phyloP scores from a whole-genome alignment of 2,113 vertebrate species.

The Acrocephalus kingi region DNA sequence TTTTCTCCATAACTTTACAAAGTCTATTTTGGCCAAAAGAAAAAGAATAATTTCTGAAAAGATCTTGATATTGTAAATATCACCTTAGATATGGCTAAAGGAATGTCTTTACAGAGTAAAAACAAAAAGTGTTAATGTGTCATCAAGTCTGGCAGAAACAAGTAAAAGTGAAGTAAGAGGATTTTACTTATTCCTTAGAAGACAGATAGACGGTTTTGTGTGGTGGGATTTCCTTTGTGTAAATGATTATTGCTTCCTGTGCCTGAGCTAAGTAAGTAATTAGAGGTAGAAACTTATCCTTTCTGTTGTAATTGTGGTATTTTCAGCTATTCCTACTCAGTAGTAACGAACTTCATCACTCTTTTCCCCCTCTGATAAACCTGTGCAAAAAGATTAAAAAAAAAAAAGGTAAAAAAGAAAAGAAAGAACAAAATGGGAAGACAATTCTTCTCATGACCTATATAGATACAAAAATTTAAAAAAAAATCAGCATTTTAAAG shows the following conservation, averaged over 20 bases:
- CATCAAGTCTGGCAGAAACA: background rate
- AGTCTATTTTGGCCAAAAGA: background rate
- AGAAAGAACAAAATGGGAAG: background rate
- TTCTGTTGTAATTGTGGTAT: accelerated
- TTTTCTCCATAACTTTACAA: background rate
- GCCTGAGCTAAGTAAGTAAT: background rate
- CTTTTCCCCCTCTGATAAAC: background rate
- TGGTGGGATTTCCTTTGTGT: background rate
- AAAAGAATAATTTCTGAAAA: background rate
- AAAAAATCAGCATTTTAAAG: background rate
- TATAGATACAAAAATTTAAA: background rate
- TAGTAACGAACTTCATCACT: background rate
- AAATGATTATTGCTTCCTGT: background rate
- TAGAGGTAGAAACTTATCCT: background rate
- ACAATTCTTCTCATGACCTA: background rate
- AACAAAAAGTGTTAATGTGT: background rate
- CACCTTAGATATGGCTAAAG: accelerated
- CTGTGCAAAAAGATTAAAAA: background rate
- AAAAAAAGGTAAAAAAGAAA: no score
- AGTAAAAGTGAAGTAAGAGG: background rate
- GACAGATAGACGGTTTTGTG: background rate
- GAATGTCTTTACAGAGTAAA: accelerated
- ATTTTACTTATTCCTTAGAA: background rate
- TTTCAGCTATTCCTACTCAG: background rate
- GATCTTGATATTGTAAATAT: background rate